Base-by-base conservation (phyloP, 2,797 vertebrate genomes). In the Falco columbarius region DNA sequence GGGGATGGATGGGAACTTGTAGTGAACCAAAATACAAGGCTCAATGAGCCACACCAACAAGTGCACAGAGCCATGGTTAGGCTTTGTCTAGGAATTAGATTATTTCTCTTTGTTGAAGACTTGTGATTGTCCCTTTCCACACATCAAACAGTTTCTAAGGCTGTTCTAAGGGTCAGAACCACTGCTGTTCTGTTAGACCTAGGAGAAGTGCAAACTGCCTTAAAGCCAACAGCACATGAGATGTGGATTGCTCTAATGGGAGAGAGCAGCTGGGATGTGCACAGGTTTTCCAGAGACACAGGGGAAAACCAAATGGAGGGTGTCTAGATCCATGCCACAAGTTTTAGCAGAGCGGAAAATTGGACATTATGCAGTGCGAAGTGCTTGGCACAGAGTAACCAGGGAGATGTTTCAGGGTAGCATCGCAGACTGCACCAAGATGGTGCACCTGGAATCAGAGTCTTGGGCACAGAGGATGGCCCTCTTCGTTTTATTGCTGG, bases 291-390 rank as follows among this genome's bases (percentile, higher is more conserved):
- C 82, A 30, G 68, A 18, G 40, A 12, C 59, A 10, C 0, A 0
- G 20, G 20, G 47, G 44, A 24, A 23, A 70, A 26, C 5, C 1
- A 2, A 11, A 7, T 0, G 52, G 61, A 56, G 46, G 36, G 68
- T 44, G 83, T 5, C 44, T 59, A 13, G 63, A 52, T 27, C 52
- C 1, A 1, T 26, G 71, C 81, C 56, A 65, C 16, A 9, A 7
- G 61, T n/a, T 44, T 38, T 6, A 86, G 85, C 90, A 56, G 91
- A 81, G 91, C 87, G 88, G 94, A 77, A 83, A 86, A 90, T 61
- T 0, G 12, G 65, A 27, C 23, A 20, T 29, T 29, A 5, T 15
- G 52, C 30, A 6, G 51, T 14, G 52, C 81, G 26, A 36, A 80
- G 63, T 3, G 63, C 85, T 74, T 67, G 93, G 82, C 91, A 67